Percentiles rank a stretch among this genome's conserved stretches.
Evolutionary conservation across 2,113 vertebrate genomes (phyloP).

Genomic region (Perca flavescens): DNA sequence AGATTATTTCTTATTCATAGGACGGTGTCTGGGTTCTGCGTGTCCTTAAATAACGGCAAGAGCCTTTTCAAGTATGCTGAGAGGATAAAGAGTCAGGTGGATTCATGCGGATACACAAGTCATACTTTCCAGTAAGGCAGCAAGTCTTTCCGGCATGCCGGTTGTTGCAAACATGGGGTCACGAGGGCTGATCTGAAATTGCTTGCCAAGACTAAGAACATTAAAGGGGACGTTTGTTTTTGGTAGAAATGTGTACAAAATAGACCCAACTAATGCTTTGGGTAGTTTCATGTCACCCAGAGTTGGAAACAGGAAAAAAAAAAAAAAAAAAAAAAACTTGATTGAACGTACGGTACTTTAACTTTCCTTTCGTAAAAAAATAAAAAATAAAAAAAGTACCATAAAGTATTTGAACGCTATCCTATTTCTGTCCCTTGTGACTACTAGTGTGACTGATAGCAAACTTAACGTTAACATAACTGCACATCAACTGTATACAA

Average conservation of each 20-base stretch:
- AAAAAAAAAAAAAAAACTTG: too few relatives aligned
- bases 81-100: not conserved
- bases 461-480: not conserved
- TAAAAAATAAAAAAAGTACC: not conserved
- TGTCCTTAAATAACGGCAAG: not conserved
- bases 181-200: too few relatives aligned
- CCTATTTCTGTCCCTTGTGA: not conserved
- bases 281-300: not conserved
- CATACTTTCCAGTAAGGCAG: not conserved
- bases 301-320: not conserved
- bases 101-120: not conserved
- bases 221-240: not conserved
- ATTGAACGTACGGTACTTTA: not conserved
- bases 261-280: not conserved
- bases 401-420: not conserved
- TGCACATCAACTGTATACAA: not conserved
- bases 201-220: not conserved
- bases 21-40: not conserved
- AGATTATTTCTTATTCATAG: conserved; percentile 21
- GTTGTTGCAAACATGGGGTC: not conserved
- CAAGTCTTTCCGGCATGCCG: not conserved
- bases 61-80: not conserved
- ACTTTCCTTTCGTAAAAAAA: not conserved
- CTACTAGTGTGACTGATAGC: not conserved
- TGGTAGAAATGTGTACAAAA: not conserved